A percentile compares a stretch with the other conserved stretches of the same genome.
phyloP scores from a whole-genome alignment of 2,888 invertebrate species.

The Ceratothoa steindachneri region DNA sequence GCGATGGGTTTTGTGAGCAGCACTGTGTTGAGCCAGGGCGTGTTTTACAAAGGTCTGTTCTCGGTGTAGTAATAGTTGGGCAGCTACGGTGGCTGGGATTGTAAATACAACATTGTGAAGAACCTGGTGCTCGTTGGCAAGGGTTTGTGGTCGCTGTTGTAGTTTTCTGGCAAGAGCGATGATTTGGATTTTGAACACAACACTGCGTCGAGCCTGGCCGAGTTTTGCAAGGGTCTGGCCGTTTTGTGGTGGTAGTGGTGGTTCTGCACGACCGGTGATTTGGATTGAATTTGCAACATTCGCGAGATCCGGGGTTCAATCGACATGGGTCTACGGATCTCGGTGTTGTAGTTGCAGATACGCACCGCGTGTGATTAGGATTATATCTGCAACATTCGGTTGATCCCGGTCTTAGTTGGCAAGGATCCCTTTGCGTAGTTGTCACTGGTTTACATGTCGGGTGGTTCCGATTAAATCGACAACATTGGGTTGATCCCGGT shows the following conservation, averaged over 20 bases:
- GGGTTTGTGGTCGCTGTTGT: slow-evolving; percentile 15
- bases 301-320: slow-evolving; percentile 3
- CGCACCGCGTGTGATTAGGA: slow-evolving; percentile 19
- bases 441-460: slow-evolving; percentile 14
- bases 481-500: slow-evolving; percentile 29
- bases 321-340: neutral
- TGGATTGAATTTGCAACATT: neutral
- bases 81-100: slow-evolving; percentile 23
- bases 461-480: slow-evolving; percentile 18
- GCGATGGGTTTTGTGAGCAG: no score
- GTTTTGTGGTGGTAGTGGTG: slow-evolving; percentile 24
- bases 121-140: slow-evolving; percentile 21
- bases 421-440: slow-evolving; percentile 16
- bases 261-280: slow-evolving; percentile 52
- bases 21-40: slow-evolving; percentile 4
- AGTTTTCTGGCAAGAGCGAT: slow-evolving; percentile 19
- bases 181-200: slow-evolving; percentile 19
- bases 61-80: neutral
- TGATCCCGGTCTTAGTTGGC: slow-evolving; percentile 20
- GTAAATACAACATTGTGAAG: slow-evolving; percentile 20
- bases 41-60: neutral
- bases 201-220: slow-evolving; percentile 26
- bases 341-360: neutral
- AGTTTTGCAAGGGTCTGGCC: slow-evolving; percentile 24
- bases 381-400: slow-evolving; percentile 22